Evolutionary conservation across 2,797 vertebrate genomes (phyloP), one percentile per base, ranked within the genome.

Genomic region (Anguilla pacifica): DNA sequence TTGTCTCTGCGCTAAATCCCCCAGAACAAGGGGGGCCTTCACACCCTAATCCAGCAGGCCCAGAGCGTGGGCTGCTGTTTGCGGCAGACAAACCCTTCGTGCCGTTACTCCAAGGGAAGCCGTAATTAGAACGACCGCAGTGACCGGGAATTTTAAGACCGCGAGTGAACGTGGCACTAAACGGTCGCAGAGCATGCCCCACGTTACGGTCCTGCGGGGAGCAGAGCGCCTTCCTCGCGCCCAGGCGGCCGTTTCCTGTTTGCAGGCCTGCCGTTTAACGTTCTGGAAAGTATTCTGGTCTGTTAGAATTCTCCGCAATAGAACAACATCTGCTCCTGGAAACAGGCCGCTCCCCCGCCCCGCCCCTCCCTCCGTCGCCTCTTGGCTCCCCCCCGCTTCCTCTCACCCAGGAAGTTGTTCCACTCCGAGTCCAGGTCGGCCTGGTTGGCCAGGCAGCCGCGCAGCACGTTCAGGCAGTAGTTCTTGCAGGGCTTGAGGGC

Each of bases 391-490:
- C n/a, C n/a, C n/a, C 67, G 17, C n/a, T 70, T 28, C 55, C 25
- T 6, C 22, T 97, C 93, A 99, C 98, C 98, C 3, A 99, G 97
- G 90, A 99, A 99, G 95, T 95, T 98, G 95, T 99, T 97, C 98
- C 98, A 99, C 93, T 99, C 98, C 0, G 97, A 96, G 93, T 97
- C 96, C 89, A 99, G 96, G 94, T 99, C 98, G 0, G 98, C 98
- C 94, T 99, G 98, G 96, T 99, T 99, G 95, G 98, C 98, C 88
- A 99, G 96, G 92, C 98, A 99, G 92, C 98, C 98, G 10, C 98
- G 97, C 97, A 99, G 96, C 92, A 99, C 98, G 0, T 99, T 99
- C 2, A 99, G 97, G 89, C 98, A 99, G 95, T 99, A 99, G 93
- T 98, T 99, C 94, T 97, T 97, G 93, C 98, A 99, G 6, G 98